phyloP scores from a whole-genome alignment of 1,140 invertebrate species.

The Pemphigus obesinymphae region DNA sequence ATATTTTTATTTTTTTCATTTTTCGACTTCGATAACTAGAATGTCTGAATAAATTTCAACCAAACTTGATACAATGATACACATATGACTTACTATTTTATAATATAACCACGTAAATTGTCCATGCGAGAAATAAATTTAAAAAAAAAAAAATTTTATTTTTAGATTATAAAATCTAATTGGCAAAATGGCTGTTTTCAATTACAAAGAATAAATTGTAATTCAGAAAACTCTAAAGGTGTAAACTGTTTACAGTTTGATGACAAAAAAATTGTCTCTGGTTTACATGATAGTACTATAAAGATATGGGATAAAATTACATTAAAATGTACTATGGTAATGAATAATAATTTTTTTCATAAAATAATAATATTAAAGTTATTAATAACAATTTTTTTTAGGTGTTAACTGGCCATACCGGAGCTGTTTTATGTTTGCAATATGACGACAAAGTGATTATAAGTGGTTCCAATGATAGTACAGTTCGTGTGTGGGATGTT shows the following conservation, averaged over 20 bases:
- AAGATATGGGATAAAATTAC: conserved; percentile 95
- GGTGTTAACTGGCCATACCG: conserved; percentile 93
- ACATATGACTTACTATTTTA: not conserved
- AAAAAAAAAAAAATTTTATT: conserved; percentile 44
- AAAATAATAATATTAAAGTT: not conserved
- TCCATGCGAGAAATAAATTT: too few species aligned
- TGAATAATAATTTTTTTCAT: not conserved
- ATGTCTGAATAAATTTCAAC: too few species aligned
- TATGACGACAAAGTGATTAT: conserved; percentile 99
- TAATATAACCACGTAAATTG: not conserved
- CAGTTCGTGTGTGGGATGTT: conserved; percentile 89
- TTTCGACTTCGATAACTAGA: too few species aligned
- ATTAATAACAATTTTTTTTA: conserved; percentile 50
- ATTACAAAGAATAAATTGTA: conserved; percentile 95
- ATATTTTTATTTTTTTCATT: too few species aligned
- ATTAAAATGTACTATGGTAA: conserved; percentile 80
- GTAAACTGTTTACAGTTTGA: conserved; percentile 99
- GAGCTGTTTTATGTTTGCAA: conserved; percentile 95
- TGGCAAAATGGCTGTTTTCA: conserved; percentile 95
- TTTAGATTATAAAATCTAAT: conserved; percentile 91
- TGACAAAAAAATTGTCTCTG: conserved; percentile 97
- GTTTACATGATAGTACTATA: conserved; percentile 98
- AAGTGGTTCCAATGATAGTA: conserved; percentile 95
- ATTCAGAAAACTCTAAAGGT: conserved; percentile 95
- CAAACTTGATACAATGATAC: too few species aligned